Conservation (phyloP, 2,113 vertebrate species). For the Bostrychus sinensis region DNA sequence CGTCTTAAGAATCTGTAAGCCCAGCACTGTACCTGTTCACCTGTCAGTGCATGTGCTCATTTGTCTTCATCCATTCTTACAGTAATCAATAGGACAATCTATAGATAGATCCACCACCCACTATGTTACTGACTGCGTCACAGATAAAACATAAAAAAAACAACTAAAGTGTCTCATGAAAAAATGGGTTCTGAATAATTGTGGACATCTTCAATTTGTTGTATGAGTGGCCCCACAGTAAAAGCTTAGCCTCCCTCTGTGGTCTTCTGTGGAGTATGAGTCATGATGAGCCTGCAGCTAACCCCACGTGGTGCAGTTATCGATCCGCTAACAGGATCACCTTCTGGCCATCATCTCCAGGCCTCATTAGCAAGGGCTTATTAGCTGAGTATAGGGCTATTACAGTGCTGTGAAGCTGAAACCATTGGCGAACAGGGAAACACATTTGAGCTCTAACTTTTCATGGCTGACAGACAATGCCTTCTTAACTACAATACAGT, state of each 20-base stretch:
- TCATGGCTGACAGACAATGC: conserved; percentile 31
- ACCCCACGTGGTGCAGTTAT: conserved; percentile 68
- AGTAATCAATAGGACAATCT: conserved; percentile 31
- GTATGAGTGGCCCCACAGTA: conserved; percentile 10
- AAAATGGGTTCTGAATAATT: conserved; percentile 16
- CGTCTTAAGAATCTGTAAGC: too few relatives aligned
- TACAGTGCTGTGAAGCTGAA: conserved; percentile 49
- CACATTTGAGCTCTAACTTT: conserved; percentile 34
- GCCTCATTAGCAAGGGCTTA: conserved; percentile 74
- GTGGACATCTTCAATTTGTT: conserved; percentile 16
- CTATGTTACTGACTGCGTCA: conserved; percentile 8
- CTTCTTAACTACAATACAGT: conserved; percentile 24
- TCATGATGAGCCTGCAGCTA: conserved; percentile 67
- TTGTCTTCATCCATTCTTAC: conserved; percentile 41
- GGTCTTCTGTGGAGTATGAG: conserved; percentile 52
- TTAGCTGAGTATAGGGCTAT: conserved; percentile 57
- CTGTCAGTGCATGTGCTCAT: neutral
- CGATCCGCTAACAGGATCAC: conserved; percentile 71
- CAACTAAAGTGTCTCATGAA: conserved; percentile 13
- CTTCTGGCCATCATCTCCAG: conserved; percentile 69
- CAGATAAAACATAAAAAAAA: conserved; percentile 20
- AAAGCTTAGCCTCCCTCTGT: conserved; percentile 47
- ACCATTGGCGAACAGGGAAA: conserved; percentile 30
- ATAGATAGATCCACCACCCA: conserved; percentile 13
- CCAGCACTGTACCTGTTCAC: neutral